Evolutionary conservation across 1,140 invertebrate species (phyloP).

Genomic region (Rhyacophila brunnea): DNA sequence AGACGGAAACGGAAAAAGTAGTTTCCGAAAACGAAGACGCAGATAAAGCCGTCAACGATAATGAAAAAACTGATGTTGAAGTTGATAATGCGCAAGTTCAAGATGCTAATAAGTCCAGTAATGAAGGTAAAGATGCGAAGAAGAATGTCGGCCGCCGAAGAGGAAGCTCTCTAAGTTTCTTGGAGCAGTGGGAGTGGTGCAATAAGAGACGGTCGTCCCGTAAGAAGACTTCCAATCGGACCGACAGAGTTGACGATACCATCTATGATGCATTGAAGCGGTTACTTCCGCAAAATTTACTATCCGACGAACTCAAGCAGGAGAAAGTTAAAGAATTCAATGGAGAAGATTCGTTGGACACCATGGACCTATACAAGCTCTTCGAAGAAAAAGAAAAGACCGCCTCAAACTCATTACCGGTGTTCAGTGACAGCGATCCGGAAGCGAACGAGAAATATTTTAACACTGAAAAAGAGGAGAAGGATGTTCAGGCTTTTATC

Average conservation of each 20-base stretch:
- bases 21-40: slow-evolving; percentile 46
- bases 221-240: slow-evolving; percentile 49
- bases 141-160: slow-evolving; percentile 61
- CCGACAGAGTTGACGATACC: slow-evolving; percentile 57
- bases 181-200: slow-evolving; percentile 73
- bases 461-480: slow-evolving; percentile 61
- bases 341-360: slow-evolving; percentile 61
- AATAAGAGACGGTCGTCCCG: slow-evolving; percentile 68
- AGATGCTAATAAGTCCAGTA: slow-evolving; percentile 39
- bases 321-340: slow-evolving; percentile 42
- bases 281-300: slow-evolving; percentile 47
- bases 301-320: slow-evolving; percentile 39
- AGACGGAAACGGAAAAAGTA: slow-evolving; percentile 37
- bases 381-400: slow-evolving; percentile 58
- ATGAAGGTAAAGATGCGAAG: slow-evolving; percentile 53
- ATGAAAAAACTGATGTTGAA: slow-evolving; percentile 28
- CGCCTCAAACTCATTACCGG: slow-evolving; percentile 13
- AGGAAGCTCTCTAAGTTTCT: slow-evolving; percentile 63
- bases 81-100: not conserved
- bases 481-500: slow-evolving; percentile 65
- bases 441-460: slow-evolving; percentile 55
- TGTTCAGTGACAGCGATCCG: slow-evolving; percentile 21
- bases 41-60: slow-evolving; percentile 26
- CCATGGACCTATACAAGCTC: slow-evolving; percentile 62
- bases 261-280: slow-evolving; percentile 67